Conservation (phyloP, 2,113 vertebrate species). For the Clarias magur region DNA sequence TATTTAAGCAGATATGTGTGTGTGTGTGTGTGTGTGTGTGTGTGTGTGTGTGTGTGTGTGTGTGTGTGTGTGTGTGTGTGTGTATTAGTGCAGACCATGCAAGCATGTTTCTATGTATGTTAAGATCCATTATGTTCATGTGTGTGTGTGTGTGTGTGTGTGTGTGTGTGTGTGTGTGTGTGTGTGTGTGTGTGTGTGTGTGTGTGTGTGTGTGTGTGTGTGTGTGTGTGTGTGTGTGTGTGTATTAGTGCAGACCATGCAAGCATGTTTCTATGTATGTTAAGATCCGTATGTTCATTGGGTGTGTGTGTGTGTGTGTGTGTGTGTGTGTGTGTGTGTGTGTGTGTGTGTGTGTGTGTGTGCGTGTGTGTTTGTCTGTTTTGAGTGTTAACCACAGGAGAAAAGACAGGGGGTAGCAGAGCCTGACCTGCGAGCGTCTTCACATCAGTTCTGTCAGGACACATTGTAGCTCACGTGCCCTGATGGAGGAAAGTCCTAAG, state of each 20-base stretch:
- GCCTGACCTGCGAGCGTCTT: constrained; percentile 77
- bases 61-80: not conserved
- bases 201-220: not conserved
- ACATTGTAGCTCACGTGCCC: constrained; percentile 73
- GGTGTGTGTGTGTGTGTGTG: constrained; percentile 18
- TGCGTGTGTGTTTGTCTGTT: not conserved
- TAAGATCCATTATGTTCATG: not conserved
- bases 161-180: constrained; percentile 32
- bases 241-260: not conserved
- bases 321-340: constrained; percentile 39
- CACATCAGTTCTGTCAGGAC: constrained; percentile 78
- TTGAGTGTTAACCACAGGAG: constrained; percentile 45
- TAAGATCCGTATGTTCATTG: not conserved
- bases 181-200: constrained; percentile 8
- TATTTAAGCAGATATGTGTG: not conserved
- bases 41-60: constrained; percentile 18
- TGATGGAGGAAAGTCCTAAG: constrained; percentile 71
- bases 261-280: not conserved
- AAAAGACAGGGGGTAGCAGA: constrained; percentile 75
- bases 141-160: constrained; percentile 28
- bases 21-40: constrained; percentile 35
- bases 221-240: not conserved
- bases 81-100: not conserved
- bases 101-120: not conserved
- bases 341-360: constrained; percentile 7